These are phyloP conservation scores for Drosophila watanabei DNA, from an alignment of 1,140 invertebrate species.

Conservation along the genomic window DNA sequence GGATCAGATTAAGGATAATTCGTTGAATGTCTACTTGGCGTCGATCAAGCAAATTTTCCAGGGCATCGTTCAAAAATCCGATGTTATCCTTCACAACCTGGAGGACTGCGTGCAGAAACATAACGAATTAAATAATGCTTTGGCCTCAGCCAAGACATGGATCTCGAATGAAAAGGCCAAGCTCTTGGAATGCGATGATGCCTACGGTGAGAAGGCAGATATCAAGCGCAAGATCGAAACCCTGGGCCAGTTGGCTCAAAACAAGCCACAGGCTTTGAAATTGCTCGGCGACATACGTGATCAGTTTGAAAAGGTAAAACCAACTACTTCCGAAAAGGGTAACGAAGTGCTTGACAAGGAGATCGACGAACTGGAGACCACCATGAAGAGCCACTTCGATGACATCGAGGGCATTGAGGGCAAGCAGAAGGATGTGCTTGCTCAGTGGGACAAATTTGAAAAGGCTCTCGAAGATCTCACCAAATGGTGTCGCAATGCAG, in stretches of 20 bases:
- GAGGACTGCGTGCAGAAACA: slow-evolving; percentile 95
- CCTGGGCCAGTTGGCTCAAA: slow-evolving; percentile 89
- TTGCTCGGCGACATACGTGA: slow-evolving; percentile 90
- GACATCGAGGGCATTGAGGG: slow-evolving; percentile 89
- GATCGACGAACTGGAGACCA: slow-evolving; percentile 89
- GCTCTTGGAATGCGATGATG: slow-evolving; percentile 91
- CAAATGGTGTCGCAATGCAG: slow-evolving; percentile 94
- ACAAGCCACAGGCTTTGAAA: slow-evolving; percentile 90
- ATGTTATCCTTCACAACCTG: slow-evolving; percentile 93
- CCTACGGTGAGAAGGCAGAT: slow-evolving; percentile 93
- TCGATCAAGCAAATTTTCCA: slow-evolving; percentile 96
- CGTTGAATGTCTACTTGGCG: slow-evolving; percentile 93
- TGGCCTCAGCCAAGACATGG: slow-evolving; percentile 93
- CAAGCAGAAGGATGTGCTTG: slow-evolving; percentile 90
- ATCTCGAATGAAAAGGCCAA: slow-evolving; percentile 91
- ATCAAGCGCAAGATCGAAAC: slow-evolving; percentile 91
- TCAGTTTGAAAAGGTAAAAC: slow-evolving; percentile 90
- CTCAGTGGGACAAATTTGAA: slow-evolving; percentile 96
- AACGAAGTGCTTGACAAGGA: slow-evolving; percentile 91
- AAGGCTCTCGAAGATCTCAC: slow-evolving; percentile 91
- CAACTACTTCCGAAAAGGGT: slow-evolving; percentile 93
- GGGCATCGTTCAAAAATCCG: slow-evolving; percentile 94
- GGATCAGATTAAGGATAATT: slow-evolving; percentile 95
- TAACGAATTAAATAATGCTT: slow-evolving; percentile 90
- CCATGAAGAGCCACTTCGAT: slow-evolving; percentile 89